Conservation (phyloP, 2,113 vertebrate genomes). For the Strix uralensis region DNA sequence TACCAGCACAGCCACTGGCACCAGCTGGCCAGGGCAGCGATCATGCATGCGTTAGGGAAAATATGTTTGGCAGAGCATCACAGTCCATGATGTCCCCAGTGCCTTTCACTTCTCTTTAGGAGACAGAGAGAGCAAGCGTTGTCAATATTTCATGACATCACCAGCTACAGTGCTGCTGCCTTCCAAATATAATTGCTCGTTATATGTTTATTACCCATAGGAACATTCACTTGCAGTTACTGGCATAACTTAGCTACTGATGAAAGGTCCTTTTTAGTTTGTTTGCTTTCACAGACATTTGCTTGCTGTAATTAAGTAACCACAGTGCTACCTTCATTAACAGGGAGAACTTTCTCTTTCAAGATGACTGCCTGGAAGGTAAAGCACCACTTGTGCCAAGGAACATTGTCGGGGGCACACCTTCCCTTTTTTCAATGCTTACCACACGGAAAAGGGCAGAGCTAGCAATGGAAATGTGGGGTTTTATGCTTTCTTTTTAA, state of each 20-base stretch:
- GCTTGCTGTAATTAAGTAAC: conserved; percentile 12
- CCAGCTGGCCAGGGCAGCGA: neutral
- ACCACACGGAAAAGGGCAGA: neutral
- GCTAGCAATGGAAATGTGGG: neutral
- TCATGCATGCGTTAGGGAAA: neutral
- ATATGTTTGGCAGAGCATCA: neutral
- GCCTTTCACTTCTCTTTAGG: neutral
- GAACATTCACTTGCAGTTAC: neutral
- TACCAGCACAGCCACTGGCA: neutral
- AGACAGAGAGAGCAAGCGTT: neutral
- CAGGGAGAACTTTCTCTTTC: conserved; percentile 24
- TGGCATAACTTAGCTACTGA: neutral
- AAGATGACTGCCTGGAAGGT: conserved; percentile 1
- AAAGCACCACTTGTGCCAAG: neutral
- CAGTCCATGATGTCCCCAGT: neutral
- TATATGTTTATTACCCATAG: neutral
- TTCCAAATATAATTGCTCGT: neutral
- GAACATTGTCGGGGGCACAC: neutral
- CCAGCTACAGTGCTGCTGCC: neutral
- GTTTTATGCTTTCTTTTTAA: neutral
- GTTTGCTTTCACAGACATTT: neutral
- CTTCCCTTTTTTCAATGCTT: neutral
- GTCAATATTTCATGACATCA: neutral
- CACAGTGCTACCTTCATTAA: neutral
- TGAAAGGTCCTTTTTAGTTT: neutral